Base-by-base conservation (phyloP, 2,888 invertebrate species). In the Noctua janthe region DNA sequence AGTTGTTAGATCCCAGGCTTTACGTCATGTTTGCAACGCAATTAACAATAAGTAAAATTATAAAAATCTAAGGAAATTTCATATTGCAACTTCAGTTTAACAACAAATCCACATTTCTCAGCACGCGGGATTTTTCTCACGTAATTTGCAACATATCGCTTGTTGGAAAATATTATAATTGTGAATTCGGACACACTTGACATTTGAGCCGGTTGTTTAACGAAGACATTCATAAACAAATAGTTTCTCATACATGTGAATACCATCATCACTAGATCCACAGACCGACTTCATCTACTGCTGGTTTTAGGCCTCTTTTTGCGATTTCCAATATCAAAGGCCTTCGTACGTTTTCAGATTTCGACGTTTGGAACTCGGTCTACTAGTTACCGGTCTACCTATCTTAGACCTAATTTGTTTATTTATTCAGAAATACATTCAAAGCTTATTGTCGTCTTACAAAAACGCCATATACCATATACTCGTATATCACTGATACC, bases 121-220 rank as follows among this genome's bases (percentile, higher is more conserved):
- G 17, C 71, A 77, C 47, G 71, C 29, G 29, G 10, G 43, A 67
- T 51, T 77, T 82, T 78, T 72, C 78, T 72, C 59, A 72, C 67
- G 72, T 23, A 29, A 54, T 64, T 72, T 73, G 62, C 69, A 82
- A 73, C 62, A 76, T 59, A 59, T 29, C 47, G 47, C 47, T 72
- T 23, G 29, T 72, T 64, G 78, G 62, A 81, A 71, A 81, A 81
- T 20, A 15, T 74, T 47, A 11, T n/a, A 66, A 81, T 81, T 64
- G 54, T 20, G 15, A 39, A 39, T 76, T 78, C 56, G 56, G 81
- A 82, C 15, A 73, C 69, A 56, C 49, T 73, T 82, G 69, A 78
- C 72, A 69, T 82, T 82, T 76, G 59, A 70, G 39, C 54, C 70
- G 76, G 62, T 81, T 70, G 69, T 62, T 20, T 47, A 62, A 62